These are phyloP conservation scores for Epiblema foenella DNA, from an alignment of 2,888 invertebrate genomes.

Conservation along the genomic window DNA sequence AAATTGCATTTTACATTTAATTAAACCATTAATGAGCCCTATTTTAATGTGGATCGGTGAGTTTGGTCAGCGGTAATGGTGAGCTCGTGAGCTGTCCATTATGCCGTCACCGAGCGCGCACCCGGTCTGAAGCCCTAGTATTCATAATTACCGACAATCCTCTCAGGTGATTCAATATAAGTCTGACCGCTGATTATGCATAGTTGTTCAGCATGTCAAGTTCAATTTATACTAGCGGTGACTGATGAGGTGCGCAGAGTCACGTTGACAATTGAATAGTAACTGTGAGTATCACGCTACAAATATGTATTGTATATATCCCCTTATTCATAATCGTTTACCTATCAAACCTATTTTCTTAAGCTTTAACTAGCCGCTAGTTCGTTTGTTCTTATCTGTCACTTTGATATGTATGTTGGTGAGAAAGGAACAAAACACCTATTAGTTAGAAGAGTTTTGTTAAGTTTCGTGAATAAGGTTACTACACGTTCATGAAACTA, in stretches of 20 bases:
- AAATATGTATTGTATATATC: no score
- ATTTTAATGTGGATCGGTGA: conserved; percentile 19
- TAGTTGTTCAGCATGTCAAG: not conserved
- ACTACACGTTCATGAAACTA: not conserved
- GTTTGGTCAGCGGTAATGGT: conserved; percentile 56
- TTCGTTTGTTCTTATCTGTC: no score
- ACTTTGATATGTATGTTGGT: no score
- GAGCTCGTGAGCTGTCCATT: conserved; percentile 71
- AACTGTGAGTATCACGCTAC: conserved; percentile 34
- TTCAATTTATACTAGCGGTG: not conserved
- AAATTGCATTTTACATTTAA: conserved; percentile 6
- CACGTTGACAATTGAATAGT: not conserved
- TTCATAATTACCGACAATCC: not conserved
- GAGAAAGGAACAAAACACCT: no score
- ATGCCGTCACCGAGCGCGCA: conserved; percentile 66
- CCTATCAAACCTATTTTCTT: no score
- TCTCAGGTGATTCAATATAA: not conserved
- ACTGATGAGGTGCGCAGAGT: not conserved
- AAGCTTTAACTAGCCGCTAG: no score
- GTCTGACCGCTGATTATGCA: not conserved
- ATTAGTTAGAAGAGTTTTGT: no score
- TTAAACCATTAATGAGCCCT: conserved; percentile 10
- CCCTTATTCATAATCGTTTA: no score
- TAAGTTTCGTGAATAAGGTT: no score
- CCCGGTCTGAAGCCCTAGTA: conserved; percentile 56